These are phyloP conservation scores for Meloe dianella DNA, from an alignment of 2,888 invertebrate genomes.

Conservation along the genomic window DNA sequence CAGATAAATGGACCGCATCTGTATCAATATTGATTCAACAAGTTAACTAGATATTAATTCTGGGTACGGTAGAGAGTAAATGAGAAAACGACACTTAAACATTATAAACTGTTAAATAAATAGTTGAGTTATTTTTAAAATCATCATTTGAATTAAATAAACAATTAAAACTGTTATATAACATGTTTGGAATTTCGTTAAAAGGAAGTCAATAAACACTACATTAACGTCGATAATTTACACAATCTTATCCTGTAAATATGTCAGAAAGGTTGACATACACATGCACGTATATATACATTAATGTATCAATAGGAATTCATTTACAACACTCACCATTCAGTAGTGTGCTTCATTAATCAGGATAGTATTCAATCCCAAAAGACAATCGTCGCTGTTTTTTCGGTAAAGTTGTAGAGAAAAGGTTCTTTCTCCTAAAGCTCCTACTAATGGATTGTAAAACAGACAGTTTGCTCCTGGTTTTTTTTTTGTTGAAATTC, in stretches of 20 bases:
- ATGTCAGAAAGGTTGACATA: not conserved
- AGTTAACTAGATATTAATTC: constrained; percentile 29
- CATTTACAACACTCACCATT: constrained; percentile 9
- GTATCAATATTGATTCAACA: constrained; percentile 38
- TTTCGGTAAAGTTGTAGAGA: constrained; percentile 1
- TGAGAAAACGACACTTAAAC: not conserved
- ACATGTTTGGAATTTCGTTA: not conserved
- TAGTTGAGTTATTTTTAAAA: not conserved
- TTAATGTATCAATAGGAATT: constrained; percentile 11
- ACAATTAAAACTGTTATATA: not conserved
- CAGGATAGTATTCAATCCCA: constrained; percentile 3
- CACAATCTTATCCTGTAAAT: not conserved
- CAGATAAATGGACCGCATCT: constrained; percentile 27
- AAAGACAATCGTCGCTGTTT: constrained; percentile 6
- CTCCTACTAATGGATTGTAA: constrained; percentile 32
- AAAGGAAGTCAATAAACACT: not conserved
- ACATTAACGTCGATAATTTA: not conserved
- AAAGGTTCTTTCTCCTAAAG: not conserved
- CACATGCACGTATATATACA: not conserved
- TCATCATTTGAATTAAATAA: not conserved
- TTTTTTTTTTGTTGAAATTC: constrained; percentile 29
- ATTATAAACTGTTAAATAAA: not conserved
- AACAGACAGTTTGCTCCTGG: constrained; percentile 18
- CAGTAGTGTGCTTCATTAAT: constrained; percentile 9
- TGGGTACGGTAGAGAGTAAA: not conserved